Percentiles rank a stretch among this genome's conserved stretches.
phyloP scores from a whole-genome alignment of 2,888 invertebrate genomes.

The Anaspis maculata region DNA sequence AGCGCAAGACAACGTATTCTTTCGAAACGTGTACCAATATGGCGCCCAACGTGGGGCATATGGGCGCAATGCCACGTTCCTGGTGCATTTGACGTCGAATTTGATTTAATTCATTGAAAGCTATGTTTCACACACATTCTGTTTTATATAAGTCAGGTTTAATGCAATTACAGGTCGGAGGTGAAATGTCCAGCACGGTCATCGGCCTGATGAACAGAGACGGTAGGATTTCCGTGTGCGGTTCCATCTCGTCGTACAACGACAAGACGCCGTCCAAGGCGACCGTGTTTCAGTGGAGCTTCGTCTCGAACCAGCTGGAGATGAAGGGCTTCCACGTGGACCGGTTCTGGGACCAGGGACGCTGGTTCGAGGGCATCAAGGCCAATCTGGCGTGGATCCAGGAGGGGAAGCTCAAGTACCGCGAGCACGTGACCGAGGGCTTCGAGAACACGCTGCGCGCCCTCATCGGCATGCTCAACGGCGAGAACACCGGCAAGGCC shows the following conservation, averaged over 20 bases:
- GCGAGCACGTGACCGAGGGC: slow-evolving; percentile 57
- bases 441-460: slow-evolving; percentile 64
- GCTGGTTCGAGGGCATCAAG: slow-evolving; percentile 48
- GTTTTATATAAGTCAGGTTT: too few relatives aligned
- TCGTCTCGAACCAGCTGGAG: slow-evolving; percentile 51
- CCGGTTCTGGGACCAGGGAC: slow-evolving; percentile 47
- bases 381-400: slow-evolving; percentile 52
- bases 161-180: too few relatives aligned
- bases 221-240: slow-evolving; percentile 62
- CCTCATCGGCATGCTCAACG: slow-evolving; percentile 51
- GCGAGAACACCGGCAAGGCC: slow-evolving; percentile 63
- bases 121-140: too few relatives aligned
- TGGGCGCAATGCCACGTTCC: too few relatives aligned
- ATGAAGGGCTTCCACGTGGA: slow-evolving; percentile 55
- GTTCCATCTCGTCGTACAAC: slow-evolving; percentile 62
- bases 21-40: too few relatives aligned
- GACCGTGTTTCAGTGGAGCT: slow-evolving; percentile 46
- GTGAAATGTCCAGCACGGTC: slow-evolving; percentile 57
- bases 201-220: slow-evolving; percentile 56
- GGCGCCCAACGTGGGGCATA: too few relatives aligned
- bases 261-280: slow-evolving; percentile 32
- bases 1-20: too few relatives aligned
- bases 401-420: slow-evolving; percentile 57
- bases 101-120: neutral
- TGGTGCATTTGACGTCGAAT: too few relatives aligned